phyloP scores from a whole-genome alignment of 2,888 invertebrate species.

The Polymixis lichenea region DNA sequence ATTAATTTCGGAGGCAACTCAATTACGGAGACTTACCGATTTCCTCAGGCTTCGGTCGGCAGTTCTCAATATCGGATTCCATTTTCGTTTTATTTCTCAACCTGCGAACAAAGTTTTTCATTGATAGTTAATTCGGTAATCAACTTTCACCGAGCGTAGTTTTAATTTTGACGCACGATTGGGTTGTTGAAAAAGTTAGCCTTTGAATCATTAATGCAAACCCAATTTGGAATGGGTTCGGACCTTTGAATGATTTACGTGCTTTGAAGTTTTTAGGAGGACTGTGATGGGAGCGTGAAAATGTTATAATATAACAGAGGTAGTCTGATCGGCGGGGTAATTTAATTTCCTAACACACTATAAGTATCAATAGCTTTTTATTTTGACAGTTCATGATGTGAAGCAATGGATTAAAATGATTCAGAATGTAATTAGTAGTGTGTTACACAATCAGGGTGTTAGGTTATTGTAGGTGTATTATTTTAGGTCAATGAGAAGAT shows the following conservation, averaged over 20 bases:
- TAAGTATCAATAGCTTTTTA: too few species aligned
- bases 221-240: slow-evolving; percentile 3
- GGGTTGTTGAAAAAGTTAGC: slow-evolving; percentile 22
- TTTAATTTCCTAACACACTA: too few species aligned
- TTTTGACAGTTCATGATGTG: too few species aligned
- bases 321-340: neutral
- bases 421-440: too few species aligned
- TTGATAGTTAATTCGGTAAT: slow-evolving; percentile 29
- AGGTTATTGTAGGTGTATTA: too few species aligned
- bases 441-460: too few species aligned
- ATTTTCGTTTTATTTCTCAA: slow-evolving; percentile 82
- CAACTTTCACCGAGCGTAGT: slow-evolving; percentile 19
- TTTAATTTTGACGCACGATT: slow-evolving; percentile 28
- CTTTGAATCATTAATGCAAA: slow-evolving; percentile 42
- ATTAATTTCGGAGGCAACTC: slow-evolving; percentile 15
- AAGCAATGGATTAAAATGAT: too few species aligned
- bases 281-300: neutral
- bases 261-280: neutral
- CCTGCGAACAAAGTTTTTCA: slow-evolving; percentile 75
- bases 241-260: slow-evolving; percentile 14
- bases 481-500: too few species aligned
- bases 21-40: slow-evolving; percentile 75
- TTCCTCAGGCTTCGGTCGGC: slow-evolving; percentile 78
- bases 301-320: neutral
- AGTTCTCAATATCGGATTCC: slow-evolving; percentile 79